A percentile compares a stretch with the other conserved stretches of the same genome.
Evolutionary conservation across 2,888 invertebrate species (phyloP).

Genomic region (Lithophane socia): DNA sequence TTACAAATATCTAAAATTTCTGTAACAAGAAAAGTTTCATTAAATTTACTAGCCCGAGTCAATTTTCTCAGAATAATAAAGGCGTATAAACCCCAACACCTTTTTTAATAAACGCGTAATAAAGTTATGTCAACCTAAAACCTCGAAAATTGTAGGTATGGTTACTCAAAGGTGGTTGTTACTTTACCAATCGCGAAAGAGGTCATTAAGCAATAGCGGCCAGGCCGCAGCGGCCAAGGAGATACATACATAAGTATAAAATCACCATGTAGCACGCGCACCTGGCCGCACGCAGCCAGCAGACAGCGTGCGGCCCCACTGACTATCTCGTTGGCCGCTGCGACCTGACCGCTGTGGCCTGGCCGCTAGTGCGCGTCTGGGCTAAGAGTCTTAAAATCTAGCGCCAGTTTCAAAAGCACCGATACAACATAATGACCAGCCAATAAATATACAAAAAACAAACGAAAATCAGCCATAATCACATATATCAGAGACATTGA

Average conservation of each 20-base stretch:
- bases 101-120: neutral
- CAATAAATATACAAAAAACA: constrained; percentile 34
- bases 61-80: neutral
- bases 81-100: neutral
- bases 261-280: no score
- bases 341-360: no score
- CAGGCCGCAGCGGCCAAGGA: no score
- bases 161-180: no score
- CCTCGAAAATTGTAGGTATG: neutral
- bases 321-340: no score
- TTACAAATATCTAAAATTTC: neutral
- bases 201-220: no score
- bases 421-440: neutral
- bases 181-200: no score
- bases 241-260: no score
- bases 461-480: constrained; percentile 24
- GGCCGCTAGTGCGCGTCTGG: no score
- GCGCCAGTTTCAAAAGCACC: neutral
- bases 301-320: no score
- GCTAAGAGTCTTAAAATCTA: neutral
- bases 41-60: neutral
- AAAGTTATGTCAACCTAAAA: neutral
- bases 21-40: neutral
- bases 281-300: no score
- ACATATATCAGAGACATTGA: constrained; percentile 33